A percentile compares a stretch with the other conserved stretches of the same genome.
These are phyloP conservation scores for Bujurquina vittata DNA, from an alignment of 2,113 vertebrate species.

Conservation along the genomic window DNA sequence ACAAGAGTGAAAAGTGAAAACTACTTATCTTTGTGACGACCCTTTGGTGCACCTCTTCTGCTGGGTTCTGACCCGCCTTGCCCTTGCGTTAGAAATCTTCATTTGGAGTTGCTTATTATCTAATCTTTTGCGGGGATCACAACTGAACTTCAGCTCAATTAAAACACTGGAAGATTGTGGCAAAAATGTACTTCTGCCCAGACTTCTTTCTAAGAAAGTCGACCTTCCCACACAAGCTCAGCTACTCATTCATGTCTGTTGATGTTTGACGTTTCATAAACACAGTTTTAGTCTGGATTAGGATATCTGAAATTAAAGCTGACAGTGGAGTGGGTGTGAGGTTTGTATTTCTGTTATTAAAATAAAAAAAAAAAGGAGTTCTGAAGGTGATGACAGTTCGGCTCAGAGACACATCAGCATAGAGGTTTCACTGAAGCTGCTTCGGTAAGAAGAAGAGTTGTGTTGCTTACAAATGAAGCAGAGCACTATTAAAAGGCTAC, in stretches of 20 bases:
- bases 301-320: neutral
- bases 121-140: conserved; percentile 5
- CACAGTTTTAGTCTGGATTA: neutral
- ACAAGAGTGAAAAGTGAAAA: neutral
- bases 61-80: neutral
- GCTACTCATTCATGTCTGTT: neutral
- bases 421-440: neutral
- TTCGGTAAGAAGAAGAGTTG: neutral
- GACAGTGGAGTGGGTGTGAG: neutral
- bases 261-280: neutral
- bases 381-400: neutral
- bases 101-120: neutral
- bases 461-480: neutral
- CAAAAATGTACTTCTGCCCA: neutral
- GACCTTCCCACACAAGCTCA: neutral
- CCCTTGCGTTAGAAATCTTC: neutral
- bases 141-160: conserved; percentile 2
- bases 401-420: neutral
- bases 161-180: neutral
- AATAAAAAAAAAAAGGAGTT: neutral
- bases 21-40: neutral
- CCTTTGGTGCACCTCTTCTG: neutral
- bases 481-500: accelerated
- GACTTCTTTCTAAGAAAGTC: neutral
- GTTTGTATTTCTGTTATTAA: neutral